Base-by-base conservation (phyloP, 2,797 vertebrate genomes). In the Malurus leucopterus region DNA sequence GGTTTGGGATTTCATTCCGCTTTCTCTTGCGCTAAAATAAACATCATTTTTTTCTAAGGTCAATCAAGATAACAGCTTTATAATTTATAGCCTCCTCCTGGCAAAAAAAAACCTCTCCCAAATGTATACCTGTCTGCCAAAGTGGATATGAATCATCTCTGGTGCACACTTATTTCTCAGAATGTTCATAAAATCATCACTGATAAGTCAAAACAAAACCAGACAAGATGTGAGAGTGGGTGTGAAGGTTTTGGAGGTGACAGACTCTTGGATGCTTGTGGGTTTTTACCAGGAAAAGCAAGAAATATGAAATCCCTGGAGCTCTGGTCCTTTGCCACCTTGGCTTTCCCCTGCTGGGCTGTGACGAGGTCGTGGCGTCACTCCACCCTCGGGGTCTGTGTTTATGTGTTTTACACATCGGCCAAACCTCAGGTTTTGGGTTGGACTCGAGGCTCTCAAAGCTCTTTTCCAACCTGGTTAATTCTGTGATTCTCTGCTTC, bases 1-100 rank as follows among this genome's bases (percentile, higher is more conserved):
- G 41, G 32, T 67, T 44, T 40, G 40, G 11, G 4, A 15, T 44
- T 16, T 55, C 70, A 72, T 55, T 3, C 29, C 44, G 22, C 13
- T 69, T 51, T 65, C 32, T 80, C 59, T 41, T 71, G 22, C 32
- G 17, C 19, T 88, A 88, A 80, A 94, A 88, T 59, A 93, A 93
- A 92, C 40, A 68, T 3, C 0, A 27, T 88, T 92, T 92, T 80
- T 92, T 85, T 74, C 77, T 77, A 80, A 94, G 58, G n/a, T 62
- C 15, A 84, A 46, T 44, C n/a, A 55, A 80, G 93, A 93, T 81
- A 91, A 21, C 27, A 57, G 53, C 22, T 82, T 34, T 77, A 47
- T 54, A 74, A 90, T 93, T 94, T 86, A 90, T 75, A 55, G 27
- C 7, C 41, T 88, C 3, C 24, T 85, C 27, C 22, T 63, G 49